phyloP scores from a whole-genome alignment of 2,888 invertebrate genomes.

The Drosophila kokeensis region DNA sequence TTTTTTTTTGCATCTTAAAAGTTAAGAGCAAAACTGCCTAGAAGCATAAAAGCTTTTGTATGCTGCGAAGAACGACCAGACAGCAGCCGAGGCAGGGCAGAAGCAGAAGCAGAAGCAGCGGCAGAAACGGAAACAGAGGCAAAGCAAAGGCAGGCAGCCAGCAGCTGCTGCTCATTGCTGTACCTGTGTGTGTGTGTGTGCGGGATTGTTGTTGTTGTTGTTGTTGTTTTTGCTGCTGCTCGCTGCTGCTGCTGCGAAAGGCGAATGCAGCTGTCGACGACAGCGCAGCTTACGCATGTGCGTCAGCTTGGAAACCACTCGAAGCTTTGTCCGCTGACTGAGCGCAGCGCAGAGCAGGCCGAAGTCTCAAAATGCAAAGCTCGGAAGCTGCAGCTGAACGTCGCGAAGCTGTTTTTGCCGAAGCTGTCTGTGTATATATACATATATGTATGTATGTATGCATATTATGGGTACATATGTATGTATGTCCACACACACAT shows the following conservation, averaged over 20 bases:
- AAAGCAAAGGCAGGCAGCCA: conserved; percentile 7
- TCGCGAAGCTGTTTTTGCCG: conserved; percentile 38
- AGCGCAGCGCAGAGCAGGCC: conserved; percentile 20
- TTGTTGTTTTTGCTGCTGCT: conserved; percentile 4
- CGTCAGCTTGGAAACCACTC: conserved; percentile 53
- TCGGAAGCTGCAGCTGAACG: conserved; percentile 41
- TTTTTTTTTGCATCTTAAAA: background rate
- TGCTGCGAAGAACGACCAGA: conserved; percentile 37
- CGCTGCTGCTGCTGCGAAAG: conserved; percentile 13
- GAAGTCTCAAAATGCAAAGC: conserved; percentile 33
- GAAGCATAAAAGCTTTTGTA: conserved; percentile 54
- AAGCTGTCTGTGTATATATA: conserved; percentile 29
- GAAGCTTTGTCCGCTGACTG: conserved; percentile 39
- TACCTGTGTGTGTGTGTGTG: conserved; percentile 19
- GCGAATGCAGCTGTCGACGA: conserved; percentile 48
- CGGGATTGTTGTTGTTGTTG: conserved; percentile 36
- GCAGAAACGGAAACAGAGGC: background rate
- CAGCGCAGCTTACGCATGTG: conserved; percentile 66
- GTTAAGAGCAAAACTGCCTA: conserved; percentile 1
- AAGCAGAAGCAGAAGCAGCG: conserved; percentile 13
- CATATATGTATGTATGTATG: conserved; percentile 1
- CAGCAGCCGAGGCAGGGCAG: conserved; percentile 22
- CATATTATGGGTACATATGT: background rate
- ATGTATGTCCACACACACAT: background rate
- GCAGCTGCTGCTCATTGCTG: conserved; percentile 46